Conservation (phyloP, 2,113 vertebrate genomes). For the Pycnonotus jocosus region DNA sequence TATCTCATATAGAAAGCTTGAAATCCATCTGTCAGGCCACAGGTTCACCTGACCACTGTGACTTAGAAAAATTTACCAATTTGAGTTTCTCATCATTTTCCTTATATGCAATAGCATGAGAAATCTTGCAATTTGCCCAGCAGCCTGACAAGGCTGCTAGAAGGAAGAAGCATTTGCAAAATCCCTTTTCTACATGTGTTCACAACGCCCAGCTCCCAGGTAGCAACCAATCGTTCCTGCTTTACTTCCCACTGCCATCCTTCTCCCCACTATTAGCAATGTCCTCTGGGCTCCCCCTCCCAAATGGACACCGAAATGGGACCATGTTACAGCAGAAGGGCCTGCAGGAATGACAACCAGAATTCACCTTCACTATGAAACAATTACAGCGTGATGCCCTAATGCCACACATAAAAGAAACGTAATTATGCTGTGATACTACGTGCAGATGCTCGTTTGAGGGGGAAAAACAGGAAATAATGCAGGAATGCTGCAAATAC, state of each 20-base stretch:
- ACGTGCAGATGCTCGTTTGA: rapidly evolving
- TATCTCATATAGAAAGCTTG: not conserved
- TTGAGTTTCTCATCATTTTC: not conserved
- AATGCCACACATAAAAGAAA: rapidly evolving
- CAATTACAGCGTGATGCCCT: not conserved
- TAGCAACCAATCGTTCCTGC: not conserved
- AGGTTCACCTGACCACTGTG: not conserved
- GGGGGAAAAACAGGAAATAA: not conserved
- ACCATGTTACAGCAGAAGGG: not conserved
- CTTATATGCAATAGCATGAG: not conserved
- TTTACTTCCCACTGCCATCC: not conserved
- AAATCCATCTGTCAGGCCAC: not conserved
- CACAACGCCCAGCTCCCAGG: not conserved
- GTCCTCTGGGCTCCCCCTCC: not conserved
- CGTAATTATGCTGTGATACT: not conserved
- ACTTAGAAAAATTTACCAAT: not conserved
- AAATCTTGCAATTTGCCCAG: not conserved
- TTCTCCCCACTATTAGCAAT: not conserved
- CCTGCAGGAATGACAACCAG: not conserved
- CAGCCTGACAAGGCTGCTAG: not conserved
- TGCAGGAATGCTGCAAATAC: not conserved
- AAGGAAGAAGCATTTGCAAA: not conserved
- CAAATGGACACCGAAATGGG: not conserved
- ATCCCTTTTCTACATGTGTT: not conserved
- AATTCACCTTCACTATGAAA: not conserved